Conservation (phyloP, 1,140 invertebrate species). For the Trachymyrmex cornetzi region DNA sequence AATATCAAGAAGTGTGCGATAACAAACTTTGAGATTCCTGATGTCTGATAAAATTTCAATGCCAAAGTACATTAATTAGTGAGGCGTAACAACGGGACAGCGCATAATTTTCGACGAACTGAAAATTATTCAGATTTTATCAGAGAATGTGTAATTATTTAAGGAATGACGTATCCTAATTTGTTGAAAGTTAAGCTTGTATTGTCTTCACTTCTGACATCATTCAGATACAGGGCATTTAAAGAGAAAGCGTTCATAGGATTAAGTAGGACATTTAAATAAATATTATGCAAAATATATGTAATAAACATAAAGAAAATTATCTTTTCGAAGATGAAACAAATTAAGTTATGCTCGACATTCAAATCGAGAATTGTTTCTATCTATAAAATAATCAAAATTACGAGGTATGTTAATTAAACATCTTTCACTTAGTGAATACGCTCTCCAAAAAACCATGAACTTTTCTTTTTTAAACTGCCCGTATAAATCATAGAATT, state of each 20-base stretch:
- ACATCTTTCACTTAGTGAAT: conserved; percentile 22
- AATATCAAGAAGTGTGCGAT: conserved; percentile 73
- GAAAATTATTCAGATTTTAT: conserved; percentile 50
- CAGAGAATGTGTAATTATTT: conserved; percentile 17
- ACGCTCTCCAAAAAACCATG: background rate
- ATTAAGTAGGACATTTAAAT: background rate
- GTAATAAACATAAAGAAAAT: conserved; percentile 4
- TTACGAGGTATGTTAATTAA: conserved; percentile 9
- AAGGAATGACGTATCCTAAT: conserved; percentile 22
- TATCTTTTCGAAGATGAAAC: background rate
- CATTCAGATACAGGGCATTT: conserved; percentile 5
- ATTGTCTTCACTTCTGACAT: conserved; percentile 29
- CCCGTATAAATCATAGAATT: conserved; percentile 10
- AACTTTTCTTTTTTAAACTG: conserved; percentile 12
- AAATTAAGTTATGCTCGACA: background rate
- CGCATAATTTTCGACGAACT: conserved; percentile 30
- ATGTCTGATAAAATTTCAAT: conserved; percentile 81
- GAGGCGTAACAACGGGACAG: conserved; percentile 2
- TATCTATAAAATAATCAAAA: background rate
- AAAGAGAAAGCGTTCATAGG: conserved; percentile 15
- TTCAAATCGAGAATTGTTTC: conserved; percentile 21
- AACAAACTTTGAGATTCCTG: conserved; percentile 78
- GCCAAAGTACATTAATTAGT: conserved; percentile 81
- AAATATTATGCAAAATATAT: conserved; percentile 15
- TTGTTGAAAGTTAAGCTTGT: conserved; percentile 28